Evolutionary conservation across 2,113 vertebrate species (phyloP).

Genomic region (Seriola rivoliana): DNA sequence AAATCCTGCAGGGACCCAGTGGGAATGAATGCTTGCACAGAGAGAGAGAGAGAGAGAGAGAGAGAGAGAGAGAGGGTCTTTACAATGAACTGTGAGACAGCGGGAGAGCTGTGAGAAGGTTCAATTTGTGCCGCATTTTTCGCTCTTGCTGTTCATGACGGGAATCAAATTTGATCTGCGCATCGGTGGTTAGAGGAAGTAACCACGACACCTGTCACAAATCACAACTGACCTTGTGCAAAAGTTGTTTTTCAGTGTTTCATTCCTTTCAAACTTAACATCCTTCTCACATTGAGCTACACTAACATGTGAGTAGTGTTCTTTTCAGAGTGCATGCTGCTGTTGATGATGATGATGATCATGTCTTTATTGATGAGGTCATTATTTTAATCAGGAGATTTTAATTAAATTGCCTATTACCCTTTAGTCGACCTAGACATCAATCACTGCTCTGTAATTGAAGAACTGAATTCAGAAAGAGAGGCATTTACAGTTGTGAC

Average conservation of each 20-base stretch:
- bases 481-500: neutral
- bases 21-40: conserved; percentile 15
- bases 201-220: neutral
- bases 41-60: no score
- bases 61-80: neutral
- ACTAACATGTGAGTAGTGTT: neutral
- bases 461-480: conserved; percentile 2
- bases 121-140: conserved; percentile 22
- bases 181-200: neutral
- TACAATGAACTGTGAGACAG: conserved; percentile 1
- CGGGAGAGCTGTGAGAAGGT: conserved; percentile 21
- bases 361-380: conserved; percentile 11
- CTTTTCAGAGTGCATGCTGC: neutral
- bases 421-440: neutral
- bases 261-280: neutral
- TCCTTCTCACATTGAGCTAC: neutral
- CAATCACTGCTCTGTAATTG: conserved; percentile 8
- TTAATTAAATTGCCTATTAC: conserved; percentile 19
- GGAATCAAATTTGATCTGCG: conserved; percentile 1
- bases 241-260: conserved; percentile 8
- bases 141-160: conserved; percentile 1
- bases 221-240: neutral
- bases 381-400: conserved; percentile 15
- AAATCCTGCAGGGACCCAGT: conserved; percentile 32
- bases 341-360: neutral